These are phyloP conservation scores for Poecilia velifera DNA, from an alignment of 2,797 vertebrate species.

Conservation along the genomic window DNA sequence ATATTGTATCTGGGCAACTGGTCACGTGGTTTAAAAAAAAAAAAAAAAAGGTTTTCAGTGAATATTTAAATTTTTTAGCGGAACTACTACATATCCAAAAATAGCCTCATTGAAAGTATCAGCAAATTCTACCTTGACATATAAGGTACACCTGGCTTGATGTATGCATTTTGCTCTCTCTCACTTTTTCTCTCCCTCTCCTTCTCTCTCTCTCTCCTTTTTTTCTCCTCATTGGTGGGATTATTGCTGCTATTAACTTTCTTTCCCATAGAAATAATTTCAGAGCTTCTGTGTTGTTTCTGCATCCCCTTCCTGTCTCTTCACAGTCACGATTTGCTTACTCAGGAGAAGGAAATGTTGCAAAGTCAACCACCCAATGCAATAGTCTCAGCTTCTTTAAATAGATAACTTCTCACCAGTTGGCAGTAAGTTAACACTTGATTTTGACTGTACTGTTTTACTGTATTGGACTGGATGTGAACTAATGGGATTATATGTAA, in stretches of 20 bases:
- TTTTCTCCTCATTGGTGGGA: background rate
- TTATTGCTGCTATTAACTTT: background rate
- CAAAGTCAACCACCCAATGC: background rate
- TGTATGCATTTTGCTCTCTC: background rate
- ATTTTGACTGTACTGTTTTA: background rate
- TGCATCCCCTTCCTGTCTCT: background rate
- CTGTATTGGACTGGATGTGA: background rate
- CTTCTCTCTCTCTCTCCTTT: background rate
- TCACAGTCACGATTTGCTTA: background rate
- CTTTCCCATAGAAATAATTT: background rate
- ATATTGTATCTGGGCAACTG: background rate
- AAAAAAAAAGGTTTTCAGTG: background rate
- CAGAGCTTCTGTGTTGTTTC: background rate
- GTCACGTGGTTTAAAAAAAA: background rate
- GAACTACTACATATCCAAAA: background rate
- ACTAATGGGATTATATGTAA: background rate
- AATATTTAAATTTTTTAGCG: background rate
- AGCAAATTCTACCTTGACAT: background rate
- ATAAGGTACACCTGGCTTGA: background rate
- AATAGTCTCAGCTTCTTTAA: background rate
- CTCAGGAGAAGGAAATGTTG: background rate
- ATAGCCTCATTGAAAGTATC: background rate
- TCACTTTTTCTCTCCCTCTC: background rate
- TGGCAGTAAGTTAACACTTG: background rate
- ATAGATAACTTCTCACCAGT: background rate